Conservation (phyloP, 2,888 invertebrate genomes). For the Gnatocerus cornutus region DNA sequence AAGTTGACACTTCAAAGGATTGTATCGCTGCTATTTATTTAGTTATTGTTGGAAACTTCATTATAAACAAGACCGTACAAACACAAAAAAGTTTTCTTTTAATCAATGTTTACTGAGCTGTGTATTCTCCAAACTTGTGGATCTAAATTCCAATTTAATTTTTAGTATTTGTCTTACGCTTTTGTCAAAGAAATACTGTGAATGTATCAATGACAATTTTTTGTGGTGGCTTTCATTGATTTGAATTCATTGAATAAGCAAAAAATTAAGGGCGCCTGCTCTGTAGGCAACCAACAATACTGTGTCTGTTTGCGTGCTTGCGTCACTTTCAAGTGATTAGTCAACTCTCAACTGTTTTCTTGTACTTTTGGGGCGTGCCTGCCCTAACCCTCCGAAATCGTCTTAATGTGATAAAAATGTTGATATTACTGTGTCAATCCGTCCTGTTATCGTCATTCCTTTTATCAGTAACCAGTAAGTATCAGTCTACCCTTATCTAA, state of each 20-base stretch:
- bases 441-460: conserved; percentile 23
- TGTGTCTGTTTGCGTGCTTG: conserved; percentile 7
- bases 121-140: no score
- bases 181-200: no score
- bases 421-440: conserved; percentile 21
- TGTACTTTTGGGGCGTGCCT: conserved; percentile 42
- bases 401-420: conserved; percentile 41
- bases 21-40: neutral
- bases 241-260: no score
- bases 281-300: conserved; percentile 18
- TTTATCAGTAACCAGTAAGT: conserved; percentile 35
- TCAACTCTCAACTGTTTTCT: conserved; percentile 29
- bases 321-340: conserved; percentile 16
- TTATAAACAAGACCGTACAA: no score
- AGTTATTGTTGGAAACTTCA: neutral
- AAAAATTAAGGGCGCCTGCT: neutral
- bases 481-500: neutral
- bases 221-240: no score
- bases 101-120: no score
- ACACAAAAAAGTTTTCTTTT: no score
- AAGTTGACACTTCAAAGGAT: conserved; percentile 1
- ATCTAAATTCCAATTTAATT: no score
- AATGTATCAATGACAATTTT: no score
- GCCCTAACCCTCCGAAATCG: conserved; percentile 1
- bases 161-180: no score